phyloP scores from a whole-genome alignment of 2,797 vertebrate species.

The Falco peregrinus region DNA sequence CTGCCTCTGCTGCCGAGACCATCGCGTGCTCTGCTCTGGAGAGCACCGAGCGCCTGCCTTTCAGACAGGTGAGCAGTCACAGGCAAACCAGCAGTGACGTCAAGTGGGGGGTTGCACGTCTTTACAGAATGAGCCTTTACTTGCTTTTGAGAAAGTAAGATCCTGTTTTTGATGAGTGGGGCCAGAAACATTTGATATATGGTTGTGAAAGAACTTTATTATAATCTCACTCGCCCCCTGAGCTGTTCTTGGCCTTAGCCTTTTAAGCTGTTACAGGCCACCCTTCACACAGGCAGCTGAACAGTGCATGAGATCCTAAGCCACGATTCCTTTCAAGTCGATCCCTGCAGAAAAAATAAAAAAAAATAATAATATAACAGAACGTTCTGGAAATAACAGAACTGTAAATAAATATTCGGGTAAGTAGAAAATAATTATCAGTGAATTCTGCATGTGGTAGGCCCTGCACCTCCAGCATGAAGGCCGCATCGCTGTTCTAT shows the following conservation, averaged over 20 bases:
- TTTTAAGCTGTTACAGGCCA: neutral
- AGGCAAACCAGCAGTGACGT: neutral
- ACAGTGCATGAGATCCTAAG: neutral
- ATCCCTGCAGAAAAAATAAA: neutral
- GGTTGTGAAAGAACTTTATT: neutral
- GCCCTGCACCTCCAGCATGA: neutral
- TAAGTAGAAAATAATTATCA: neutral
- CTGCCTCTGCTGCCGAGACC: neutral
- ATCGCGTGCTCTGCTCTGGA: fast-evolving
- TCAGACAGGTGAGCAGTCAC: neutral
- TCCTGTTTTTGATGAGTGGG: fast-evolving
- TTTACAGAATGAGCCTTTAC: neutral
- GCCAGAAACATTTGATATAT: fast-evolving
- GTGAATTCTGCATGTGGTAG: neutral
- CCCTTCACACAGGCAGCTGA: neutral
- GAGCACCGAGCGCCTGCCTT: neutral
- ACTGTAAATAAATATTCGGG: neutral
- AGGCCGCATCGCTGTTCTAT: too few relatives aligned
- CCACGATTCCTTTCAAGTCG: neutral
- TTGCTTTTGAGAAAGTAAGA: neutral
- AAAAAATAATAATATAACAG: neutral
- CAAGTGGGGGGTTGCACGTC: neutral
- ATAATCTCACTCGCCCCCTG: neutral
- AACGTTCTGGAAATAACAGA: neutral
- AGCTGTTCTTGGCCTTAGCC: neutral